Percentiles rank a stretch among this genome's conserved stretches.
phyloP scores from a whole-genome alignment of 2,113 vertebrate species.

The Leiothrix lutea region DNA sequence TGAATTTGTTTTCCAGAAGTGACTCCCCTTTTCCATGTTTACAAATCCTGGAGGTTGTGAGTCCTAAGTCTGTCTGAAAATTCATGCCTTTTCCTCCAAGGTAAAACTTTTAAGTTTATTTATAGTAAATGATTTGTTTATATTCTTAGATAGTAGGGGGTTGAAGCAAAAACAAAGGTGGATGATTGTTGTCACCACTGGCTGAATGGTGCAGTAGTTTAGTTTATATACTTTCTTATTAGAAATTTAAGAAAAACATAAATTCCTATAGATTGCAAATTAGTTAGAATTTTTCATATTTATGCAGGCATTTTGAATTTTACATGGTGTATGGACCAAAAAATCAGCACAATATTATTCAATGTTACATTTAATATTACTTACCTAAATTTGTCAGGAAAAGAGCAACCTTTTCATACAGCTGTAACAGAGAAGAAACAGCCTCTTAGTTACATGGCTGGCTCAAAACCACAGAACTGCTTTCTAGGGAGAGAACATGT shows the following conservation, averaged over 20 bases:
- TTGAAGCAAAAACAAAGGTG: not conserved
- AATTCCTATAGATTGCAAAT: not conserved
- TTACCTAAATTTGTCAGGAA: constrained; percentile 94
- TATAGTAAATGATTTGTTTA: not conserved
- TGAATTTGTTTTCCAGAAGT: not conserved
- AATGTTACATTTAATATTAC: constrained; percentile 34
- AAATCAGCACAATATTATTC: not conserved
- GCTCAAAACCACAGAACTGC: not conserved
- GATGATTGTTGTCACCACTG: not conserved
- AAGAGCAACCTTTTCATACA: constrained; percentile 94
- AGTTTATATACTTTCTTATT: not conserved
- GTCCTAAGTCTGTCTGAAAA: not conserved
- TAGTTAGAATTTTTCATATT: not conserved
- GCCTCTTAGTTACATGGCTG: not conserved
- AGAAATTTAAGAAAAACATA: not conserved
- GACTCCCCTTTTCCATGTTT: not conserved
- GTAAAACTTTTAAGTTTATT: not conserved
- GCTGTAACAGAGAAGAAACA: constrained; percentile 76
- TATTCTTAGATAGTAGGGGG: not conserved
- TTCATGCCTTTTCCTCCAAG: not conserved
- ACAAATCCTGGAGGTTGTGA: not conserved
- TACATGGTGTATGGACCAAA: not conserved
- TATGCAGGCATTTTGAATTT: not conserved
- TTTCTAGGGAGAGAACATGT: not conserved
- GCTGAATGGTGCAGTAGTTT: not conserved